These are phyloP conservation scores for Ailuropoda melanoleuca DNA, from an alignment of 2,113 vertebrate species.

Conservation along the genomic window DNA sequence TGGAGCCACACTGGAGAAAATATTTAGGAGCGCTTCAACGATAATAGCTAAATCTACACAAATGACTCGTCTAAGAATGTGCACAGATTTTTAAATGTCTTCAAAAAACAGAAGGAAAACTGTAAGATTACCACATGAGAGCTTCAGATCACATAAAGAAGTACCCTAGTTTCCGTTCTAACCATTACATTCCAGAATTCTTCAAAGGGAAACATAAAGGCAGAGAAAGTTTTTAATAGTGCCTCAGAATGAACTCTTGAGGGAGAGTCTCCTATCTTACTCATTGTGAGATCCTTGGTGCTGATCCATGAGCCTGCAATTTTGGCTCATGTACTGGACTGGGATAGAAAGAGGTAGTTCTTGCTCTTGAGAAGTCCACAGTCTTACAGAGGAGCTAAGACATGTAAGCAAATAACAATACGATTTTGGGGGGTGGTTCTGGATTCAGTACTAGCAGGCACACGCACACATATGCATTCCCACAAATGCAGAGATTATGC, in stretches of 20 bases:
- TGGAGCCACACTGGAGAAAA: background rate
- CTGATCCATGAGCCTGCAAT: background rate
- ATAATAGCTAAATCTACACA: background rate
- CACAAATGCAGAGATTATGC: background rate
- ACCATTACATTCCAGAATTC: background rate
- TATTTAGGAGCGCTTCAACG: background rate
- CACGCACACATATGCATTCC: background rate
- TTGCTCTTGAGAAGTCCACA: no score
- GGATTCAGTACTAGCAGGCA: accelerated
- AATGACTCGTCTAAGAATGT: background rate
- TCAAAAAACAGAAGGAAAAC: background rate
- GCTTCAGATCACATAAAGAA: background rate
- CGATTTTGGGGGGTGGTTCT: background rate
- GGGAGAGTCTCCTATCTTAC: background rate
- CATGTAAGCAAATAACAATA: background rate
- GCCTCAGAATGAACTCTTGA: background rate
- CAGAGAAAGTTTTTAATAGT: background rate
- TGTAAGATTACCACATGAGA: background rate
- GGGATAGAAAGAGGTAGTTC: background rate
- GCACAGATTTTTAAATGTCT: background rate
- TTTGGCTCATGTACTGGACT: background rate
- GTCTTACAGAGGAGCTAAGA: background rate
- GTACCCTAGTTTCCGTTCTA: background rate
- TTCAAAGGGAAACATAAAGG: background rate
- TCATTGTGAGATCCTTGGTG: background rate